phyloP scores from a whole-genome alignment of 2,888 invertebrate genomes.

The Epirrhoe tristata region DNA sequence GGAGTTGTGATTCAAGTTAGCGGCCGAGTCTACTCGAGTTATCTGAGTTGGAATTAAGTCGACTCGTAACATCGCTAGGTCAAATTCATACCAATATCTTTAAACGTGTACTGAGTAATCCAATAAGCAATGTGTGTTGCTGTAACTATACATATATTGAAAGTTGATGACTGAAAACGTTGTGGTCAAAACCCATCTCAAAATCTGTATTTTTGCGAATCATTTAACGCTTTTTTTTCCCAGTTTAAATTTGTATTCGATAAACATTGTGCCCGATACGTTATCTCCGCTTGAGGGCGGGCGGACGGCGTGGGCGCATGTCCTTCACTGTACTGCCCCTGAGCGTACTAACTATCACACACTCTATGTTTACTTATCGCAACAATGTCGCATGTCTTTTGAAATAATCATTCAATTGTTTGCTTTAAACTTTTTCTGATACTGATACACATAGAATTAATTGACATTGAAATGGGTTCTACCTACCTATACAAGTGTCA shows the following conservation, averaged over 20 bases:
- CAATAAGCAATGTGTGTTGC: no score
- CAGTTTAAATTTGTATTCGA: constrained; percentile 27
- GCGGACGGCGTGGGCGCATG: constrained; percentile 74
- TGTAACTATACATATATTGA: no score
- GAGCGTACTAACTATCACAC: constrained; percentile 41
- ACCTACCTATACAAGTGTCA: background rate
- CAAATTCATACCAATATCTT: no score
- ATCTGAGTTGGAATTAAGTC: no score
- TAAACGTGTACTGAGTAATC: no score
- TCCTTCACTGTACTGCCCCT: constrained; percentile 76
- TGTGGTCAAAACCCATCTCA: background rate
- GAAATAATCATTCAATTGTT: constrained; percentile 31
- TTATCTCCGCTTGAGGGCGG: constrained; percentile 59
- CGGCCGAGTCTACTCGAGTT: no score
- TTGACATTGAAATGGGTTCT: constrained; percentile 36
- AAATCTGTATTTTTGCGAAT: background rate
- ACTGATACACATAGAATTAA: constrained; percentile 6
- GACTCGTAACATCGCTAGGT: no score
- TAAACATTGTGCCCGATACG: constrained; percentile 58
- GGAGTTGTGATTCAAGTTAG: no score
- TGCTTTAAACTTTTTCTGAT: constrained; percentile 17
- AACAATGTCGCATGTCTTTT: constrained; percentile 59
- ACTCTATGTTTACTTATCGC: constrained; percentile 32
- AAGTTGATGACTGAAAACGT: no score
- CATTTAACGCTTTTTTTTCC: constrained; percentile 19